phyloP scores from a whole-genome alignment of 2,888 invertebrate species.

The Neoitamus cyanurus region DNA sequence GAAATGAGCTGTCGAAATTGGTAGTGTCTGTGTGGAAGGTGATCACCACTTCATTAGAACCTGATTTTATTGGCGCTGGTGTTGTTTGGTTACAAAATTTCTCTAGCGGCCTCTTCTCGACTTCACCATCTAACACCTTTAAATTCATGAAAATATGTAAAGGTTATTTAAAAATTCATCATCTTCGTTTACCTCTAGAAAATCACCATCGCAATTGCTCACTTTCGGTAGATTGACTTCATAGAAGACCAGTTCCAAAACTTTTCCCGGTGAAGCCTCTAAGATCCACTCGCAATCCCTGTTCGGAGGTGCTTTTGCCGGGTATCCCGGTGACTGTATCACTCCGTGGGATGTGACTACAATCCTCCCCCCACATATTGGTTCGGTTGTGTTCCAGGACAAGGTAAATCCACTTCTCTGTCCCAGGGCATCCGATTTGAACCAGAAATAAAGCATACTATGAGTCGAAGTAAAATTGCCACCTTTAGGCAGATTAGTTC shows the following conservation, averaged over 20 bases:
- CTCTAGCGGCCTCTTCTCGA: conserved; percentile 67
- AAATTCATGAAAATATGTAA: not conserved
- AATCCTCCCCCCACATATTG: conserved; percentile 78
- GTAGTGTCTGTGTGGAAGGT: conserved; percentile 82
- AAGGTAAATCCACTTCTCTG: conserved; percentile 78
- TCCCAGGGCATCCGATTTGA: conserved; percentile 77
- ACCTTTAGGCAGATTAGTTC: conserved; percentile 73
- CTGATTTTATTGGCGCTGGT: conserved; percentile 78
- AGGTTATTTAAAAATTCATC: conserved; percentile 60
- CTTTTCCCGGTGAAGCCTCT: conserved; percentile 74
- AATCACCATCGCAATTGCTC: conserved; percentile 55
- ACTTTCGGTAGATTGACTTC: conserved; percentile 62
- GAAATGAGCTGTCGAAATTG: conserved; percentile 79
- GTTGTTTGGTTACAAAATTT: conserved; percentile 76
- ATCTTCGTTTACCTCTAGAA: not conserved
- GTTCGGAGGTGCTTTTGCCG: conserved; percentile 84
- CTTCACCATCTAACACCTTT: conserved; percentile 61
- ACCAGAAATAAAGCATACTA: conserved; percentile 81
- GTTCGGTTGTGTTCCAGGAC: conserved; percentile 79
- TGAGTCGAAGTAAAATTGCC: conserved; percentile 80
- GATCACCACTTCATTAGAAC: conserved; percentile 72
- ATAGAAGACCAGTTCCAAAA: conserved; percentile 82
- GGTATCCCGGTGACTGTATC: conserved; percentile 88
- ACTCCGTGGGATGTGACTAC: conserved; percentile 73
- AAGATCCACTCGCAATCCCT: conserved; percentile 87